Evolutionary conservation across 1,140 invertebrate genomes (phyloP).

Genomic region (Cydia strobilella): DNA sequence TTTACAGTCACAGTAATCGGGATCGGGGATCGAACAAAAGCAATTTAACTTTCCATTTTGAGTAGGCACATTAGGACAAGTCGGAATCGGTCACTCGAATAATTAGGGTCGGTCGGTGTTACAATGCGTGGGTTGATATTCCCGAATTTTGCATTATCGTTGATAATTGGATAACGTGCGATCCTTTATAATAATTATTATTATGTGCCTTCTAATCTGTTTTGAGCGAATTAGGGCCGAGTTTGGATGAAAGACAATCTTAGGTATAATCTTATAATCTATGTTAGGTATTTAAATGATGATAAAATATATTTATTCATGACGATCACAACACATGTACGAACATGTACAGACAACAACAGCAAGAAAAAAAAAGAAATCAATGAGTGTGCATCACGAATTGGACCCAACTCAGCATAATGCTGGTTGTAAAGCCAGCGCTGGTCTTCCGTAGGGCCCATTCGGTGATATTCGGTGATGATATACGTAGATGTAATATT

Average conservation of each 20-base stretch:
- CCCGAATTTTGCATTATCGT: constrained; percentile 12
- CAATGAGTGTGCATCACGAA: too few relatives aligned
- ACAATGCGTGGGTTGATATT: constrained; percentile 21
- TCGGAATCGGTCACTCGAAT: constrained; percentile 55
- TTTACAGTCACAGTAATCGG: constrained; percentile 43
- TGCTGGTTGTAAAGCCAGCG: too few relatives aligned
- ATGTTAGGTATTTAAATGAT: too few relatives aligned
- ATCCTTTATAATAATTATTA: background rate
- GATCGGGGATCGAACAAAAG: constrained; percentile 54
- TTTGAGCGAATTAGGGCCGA: background rate
- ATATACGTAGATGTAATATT: too few relatives aligned
- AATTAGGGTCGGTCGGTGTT: constrained; percentile 44
- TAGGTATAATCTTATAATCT: too few relatives aligned
- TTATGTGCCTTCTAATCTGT: background rate
- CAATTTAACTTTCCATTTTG: constrained; percentile 67
- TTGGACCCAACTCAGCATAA: too few relatives aligned
- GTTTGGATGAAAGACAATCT: background rate
- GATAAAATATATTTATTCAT: too few relatives aligned
- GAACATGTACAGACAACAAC: too few relatives aligned
- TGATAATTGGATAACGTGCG: constrained; percentile 5
- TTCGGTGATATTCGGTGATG: too few relatives aligned
- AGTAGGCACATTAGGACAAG: constrained; percentile 50
- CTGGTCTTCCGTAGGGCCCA: too few relatives aligned
- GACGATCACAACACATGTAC: too few relatives aligned
- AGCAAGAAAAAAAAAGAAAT: too few relatives aligned